Conservation (phyloP, 1,140 invertebrate genomes). For the Drosophila kikkawai region DNA sequence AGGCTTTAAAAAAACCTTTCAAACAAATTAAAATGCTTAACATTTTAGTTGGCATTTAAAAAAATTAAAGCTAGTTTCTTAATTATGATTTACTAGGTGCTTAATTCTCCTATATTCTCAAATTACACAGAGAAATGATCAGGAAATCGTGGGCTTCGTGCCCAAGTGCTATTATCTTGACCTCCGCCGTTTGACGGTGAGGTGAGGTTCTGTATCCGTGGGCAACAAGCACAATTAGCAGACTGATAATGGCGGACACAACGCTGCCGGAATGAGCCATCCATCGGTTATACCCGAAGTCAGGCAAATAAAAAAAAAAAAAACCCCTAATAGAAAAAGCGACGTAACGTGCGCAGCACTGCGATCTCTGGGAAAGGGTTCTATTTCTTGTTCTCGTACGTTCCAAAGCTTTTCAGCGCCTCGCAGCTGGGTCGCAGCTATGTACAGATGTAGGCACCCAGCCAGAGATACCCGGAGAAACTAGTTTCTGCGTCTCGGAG, state of each 20-base stretch:
- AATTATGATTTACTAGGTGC: neutral
- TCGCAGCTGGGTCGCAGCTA: constrained; percentile 24
- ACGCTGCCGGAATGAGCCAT: constrained; percentile 11
- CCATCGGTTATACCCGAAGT: constrained; percentile 29
- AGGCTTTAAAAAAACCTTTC: neutral
- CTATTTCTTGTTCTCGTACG: constrained; percentile 36
- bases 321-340: neutral
- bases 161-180: constrained; percentile 24
- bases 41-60: neutral
- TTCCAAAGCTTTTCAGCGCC: constrained; percentile 28
- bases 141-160: constrained; percentile 14
- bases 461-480: constrained; percentile 23
- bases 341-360: constrained; percentile 21
- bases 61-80: neutral
- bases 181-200: neutral
- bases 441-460: neutral
- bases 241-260: constrained; percentile 29
- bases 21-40: neutral
- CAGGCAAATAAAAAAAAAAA: no score
- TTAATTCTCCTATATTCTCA: neutral
- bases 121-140: neutral
- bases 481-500: constrained; percentile 47
- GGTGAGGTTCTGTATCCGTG: constrained; percentile 4
- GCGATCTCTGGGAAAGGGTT: constrained; percentile 35
- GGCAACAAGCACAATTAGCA: constrained; percentile 30